Conservation (phyloP, 2,797 vertebrate species). For the Lycodopsis pacificus region DNA sequence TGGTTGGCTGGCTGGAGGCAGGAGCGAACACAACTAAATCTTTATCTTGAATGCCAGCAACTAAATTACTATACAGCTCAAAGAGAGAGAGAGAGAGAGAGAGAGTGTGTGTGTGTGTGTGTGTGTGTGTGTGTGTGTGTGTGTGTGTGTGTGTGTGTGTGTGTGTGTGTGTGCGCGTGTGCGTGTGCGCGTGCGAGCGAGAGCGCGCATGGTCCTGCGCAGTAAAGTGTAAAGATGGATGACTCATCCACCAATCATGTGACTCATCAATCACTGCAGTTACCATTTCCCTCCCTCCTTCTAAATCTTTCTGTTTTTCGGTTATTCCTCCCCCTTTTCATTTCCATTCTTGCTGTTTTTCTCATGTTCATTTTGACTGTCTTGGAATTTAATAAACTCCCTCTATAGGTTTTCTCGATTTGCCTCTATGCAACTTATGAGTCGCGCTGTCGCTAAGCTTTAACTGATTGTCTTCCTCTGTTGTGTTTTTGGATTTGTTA, state of each 20-base stretch:
- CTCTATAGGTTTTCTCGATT: slow-evolving; percentile 25
- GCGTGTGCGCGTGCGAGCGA: slow-evolving; percentile 8
- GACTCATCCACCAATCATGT: slow-evolving; percentile 90
- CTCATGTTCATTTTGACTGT: slow-evolving; percentile 40
- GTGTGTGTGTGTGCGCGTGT: slow-evolving; percentile 38
- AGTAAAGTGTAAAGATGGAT: slow-evolving; percentile 87
- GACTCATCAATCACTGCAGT: slow-evolving; percentile 90
- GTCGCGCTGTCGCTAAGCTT: slow-evolving; percentile 16
- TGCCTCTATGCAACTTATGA: slow-evolving; percentile 25
- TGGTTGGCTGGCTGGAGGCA: slow-evolving; percentile 67
- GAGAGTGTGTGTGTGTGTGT: slow-evolving; percentile 6
- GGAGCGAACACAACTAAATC: slow-evolving; percentile 74
- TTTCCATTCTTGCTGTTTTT: slow-evolving; percentile 37
- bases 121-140: slow-evolving; percentile 18
- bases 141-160: slow-evolving; percentile 29
- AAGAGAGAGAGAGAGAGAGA: slow-evolving; percentile 44
- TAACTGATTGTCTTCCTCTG: slow-evolving; percentile 12
- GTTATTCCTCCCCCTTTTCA: slow-evolving; percentile 50
- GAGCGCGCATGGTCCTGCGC: slow-evolving; percentile 76
- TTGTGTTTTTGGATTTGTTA: slow-evolving; percentile 6
- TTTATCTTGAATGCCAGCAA: slow-evolving; percentile 81
- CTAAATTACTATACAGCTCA: slow-evolving; percentile 82
- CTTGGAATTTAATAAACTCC: slow-evolving; percentile 36
- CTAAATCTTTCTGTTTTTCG: slow-evolving; percentile 60
- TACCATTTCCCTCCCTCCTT: slow-evolving; percentile 71